A percentile compares a stretch with the other conserved stretches of the same genome.
phyloP scores from a whole-genome alignment of 2,797 vertebrate genomes.

The Microctenopoma lineatum region DNA sequence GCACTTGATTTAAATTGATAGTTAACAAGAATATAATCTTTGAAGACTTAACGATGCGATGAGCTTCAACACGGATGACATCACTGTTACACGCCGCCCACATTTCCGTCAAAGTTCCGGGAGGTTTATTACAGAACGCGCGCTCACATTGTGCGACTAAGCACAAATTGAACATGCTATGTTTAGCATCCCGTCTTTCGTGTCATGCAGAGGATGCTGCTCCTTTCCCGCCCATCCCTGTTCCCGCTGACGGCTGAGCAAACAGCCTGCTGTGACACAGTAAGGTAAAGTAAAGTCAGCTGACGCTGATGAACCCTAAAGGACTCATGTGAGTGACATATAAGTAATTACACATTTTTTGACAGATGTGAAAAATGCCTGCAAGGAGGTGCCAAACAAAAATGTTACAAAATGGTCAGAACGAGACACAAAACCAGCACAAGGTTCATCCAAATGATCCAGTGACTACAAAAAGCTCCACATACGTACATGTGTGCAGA shows the following conservation, averaged over 20 bases:
- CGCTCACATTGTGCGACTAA: neutral
- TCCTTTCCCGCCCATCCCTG: neutral
- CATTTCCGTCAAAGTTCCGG: neutral
- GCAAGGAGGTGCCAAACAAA: too few species aligned
- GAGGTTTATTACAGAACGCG: neutral
- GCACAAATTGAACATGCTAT: slow-evolving; percentile 30
- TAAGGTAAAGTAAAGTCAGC: slow-evolving; percentile 7
- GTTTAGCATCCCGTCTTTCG: slow-evolving; percentile 20
- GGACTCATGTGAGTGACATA: too few species aligned
- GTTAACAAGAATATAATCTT: too few species aligned
- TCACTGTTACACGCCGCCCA: neutral
- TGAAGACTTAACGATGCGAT: too few species aligned
- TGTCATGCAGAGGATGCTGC: slow-evolving; percentile 6
- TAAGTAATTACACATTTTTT: too few species aligned
- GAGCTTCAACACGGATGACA: neutral
- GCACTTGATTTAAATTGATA: too few species aligned
- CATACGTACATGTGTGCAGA: too few species aligned
- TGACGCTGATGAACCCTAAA: slow-evolving; percentile 6
- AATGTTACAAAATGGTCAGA: too few species aligned
- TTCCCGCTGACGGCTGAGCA: neutral
- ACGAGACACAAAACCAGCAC: too few species aligned
- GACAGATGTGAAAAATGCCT: too few species aligned
- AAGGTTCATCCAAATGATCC: too few species aligned
- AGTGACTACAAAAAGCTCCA: too few species aligned
- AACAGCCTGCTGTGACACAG: slow-evolving; percentile 17